These are phyloP conservation scores for Scaptomyza caliginosa DNA, from an alignment of 2,888 invertebrate genomes.

Conservation along the genomic window DNA sequence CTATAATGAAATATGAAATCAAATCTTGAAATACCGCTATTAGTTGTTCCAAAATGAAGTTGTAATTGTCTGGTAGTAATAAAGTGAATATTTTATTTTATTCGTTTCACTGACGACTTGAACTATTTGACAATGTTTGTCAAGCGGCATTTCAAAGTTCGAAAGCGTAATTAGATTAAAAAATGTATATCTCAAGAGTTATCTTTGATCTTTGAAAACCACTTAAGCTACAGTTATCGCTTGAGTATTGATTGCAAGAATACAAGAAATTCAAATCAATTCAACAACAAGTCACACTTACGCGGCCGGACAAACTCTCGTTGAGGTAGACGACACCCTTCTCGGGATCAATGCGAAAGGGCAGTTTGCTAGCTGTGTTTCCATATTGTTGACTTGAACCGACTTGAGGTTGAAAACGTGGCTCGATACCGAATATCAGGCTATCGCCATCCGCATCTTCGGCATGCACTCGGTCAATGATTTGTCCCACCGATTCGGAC, in stretches of 20 bases:
- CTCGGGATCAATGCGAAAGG: conserved; percentile 90
- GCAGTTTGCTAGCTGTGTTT: conserved; percentile 84
- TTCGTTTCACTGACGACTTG: too few relatives aligned
- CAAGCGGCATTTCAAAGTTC: too few relatives aligned
- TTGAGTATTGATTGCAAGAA: background rate
- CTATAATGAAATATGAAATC: too few relatives aligned
- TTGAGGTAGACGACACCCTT: conserved; percentile 92
- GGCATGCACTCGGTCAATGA: conserved; percentile 89
- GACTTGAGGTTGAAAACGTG: conserved; percentile 82
- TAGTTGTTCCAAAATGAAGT: too few relatives aligned
- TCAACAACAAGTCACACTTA: conserved; percentile 84
- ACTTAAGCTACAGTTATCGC: background rate
- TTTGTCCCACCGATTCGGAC: conserved; percentile 88
- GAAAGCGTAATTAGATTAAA: too few relatives aligned
- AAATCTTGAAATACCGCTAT: too few relatives aligned
- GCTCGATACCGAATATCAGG: conserved; percentile 89
- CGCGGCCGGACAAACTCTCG: conserved; percentile 90
- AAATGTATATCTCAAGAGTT: too few relatives aligned
- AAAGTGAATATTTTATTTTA: too few relatives aligned
- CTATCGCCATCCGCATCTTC: conserved; percentile 87
- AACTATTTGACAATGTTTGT: too few relatives aligned
- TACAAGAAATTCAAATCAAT: background rate
- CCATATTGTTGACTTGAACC: conserved; percentile 35
- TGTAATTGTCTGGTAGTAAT: too few relatives aligned
- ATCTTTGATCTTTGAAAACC: too few relatives aligned